Conservation (phyloP, 2,113 vertebrate genomes). For the Ceuthmochares aereus region DNA sequence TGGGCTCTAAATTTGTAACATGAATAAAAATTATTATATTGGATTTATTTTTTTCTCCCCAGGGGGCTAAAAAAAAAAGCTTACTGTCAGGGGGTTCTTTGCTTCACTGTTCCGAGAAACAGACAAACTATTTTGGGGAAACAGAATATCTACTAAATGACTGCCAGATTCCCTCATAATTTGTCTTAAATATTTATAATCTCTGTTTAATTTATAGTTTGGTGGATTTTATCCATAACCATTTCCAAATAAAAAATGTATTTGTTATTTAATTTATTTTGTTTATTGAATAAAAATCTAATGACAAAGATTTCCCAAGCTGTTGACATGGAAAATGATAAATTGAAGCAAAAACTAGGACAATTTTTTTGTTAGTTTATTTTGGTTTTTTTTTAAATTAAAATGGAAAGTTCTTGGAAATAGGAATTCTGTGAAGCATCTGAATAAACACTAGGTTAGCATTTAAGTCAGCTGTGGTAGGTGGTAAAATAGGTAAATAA, state of each 20-base stretch:
- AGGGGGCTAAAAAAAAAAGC: not conserved
- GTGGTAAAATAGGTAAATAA: slow-evolving; percentile 37
- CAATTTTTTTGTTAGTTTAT: rapidly evolving
- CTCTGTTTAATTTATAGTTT: not conserved
- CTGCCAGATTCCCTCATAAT: not conserved
- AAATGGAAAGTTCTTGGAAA: slow-evolving; percentile 22
- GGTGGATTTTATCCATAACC: not conserved
- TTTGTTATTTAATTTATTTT: not conserved
- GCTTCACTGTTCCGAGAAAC: not conserved
- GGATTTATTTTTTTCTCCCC: not conserved
- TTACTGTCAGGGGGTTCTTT: not conserved
- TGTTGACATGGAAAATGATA: not conserved
- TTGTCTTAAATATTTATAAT: slow-evolving; percentile 27
- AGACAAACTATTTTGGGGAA: slow-evolving; percentile 18
- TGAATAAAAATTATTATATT: not conserved
- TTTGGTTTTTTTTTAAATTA: not conserved
- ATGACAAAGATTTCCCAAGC: not conserved
- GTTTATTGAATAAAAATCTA: not conserved
- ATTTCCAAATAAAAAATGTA: not conserved
- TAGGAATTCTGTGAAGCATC: not conserved
- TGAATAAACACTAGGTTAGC: slow-evolving; percentile 68
- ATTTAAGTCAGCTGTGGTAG: slow-evolving; percentile 52
- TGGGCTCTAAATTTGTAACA: not conserved
- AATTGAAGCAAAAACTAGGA: not conserved
- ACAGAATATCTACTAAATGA: slow-evolving; percentile 9